Conservation (phyloP, 2,797 vertebrate genomes). For the Acipenser ruthenus region DNA sequence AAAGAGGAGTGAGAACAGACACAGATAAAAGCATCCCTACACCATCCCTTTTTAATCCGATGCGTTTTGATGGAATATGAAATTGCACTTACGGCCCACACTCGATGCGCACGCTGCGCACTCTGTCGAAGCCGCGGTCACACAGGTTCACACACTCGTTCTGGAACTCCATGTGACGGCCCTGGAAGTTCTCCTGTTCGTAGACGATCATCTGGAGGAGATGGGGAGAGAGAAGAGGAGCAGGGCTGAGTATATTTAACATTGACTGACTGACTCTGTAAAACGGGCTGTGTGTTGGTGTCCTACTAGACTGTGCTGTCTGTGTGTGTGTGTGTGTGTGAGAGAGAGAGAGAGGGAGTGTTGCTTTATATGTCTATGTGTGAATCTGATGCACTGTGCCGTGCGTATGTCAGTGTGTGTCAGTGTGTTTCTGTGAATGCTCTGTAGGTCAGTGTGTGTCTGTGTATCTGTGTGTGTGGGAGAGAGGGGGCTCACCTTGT, state of each 20-base stretch:
- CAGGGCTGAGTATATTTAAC: not conserved
- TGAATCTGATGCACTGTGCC: too few species aligned
- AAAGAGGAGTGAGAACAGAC: not conserved
- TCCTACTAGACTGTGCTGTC: not conserved
- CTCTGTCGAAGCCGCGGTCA: conserved; percentile 78
- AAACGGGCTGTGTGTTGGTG: not conserved
- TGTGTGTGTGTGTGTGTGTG: not conserved
- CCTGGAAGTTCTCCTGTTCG: conserved; percentile 96
- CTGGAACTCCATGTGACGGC: conserved; percentile 78
- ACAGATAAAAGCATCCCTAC: too few species aligned
- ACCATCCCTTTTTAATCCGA: too few species aligned
- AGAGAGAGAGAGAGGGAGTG: too few species aligned
- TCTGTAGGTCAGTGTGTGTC: too few species aligned
- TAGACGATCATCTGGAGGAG: conserved; percentile 72
- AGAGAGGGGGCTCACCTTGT: conserved; percentile 63
- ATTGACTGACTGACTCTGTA: not conserved
- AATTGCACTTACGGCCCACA: conserved; percentile 82
- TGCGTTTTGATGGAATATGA: too few species aligned
- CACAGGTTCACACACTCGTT: conserved; percentile 82
- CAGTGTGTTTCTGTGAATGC: too few species aligned
- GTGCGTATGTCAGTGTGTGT: too few species aligned
- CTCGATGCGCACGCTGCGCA: conserved; percentile 82
- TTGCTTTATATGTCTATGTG: too few species aligned
- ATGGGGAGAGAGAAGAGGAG: not conserved
- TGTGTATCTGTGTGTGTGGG: not conserved